Evolutionary conservation across 2,113 vertebrate species (phyloP).

Genomic region (Etia nguti): DNA sequence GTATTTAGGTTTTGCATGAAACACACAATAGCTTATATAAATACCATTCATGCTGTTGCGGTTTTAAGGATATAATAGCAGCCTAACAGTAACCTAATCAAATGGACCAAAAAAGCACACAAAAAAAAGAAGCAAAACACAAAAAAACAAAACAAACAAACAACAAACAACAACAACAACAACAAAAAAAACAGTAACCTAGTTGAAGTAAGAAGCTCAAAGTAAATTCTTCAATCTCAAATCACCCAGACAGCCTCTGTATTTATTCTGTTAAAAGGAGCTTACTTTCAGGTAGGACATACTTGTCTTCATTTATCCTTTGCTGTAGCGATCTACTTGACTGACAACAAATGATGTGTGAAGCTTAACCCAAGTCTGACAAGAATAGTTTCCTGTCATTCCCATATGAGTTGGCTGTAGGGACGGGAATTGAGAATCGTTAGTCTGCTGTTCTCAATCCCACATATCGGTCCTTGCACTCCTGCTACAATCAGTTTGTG

Average conservation of each 20-base stretch:
- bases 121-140: no score
- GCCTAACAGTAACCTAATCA: no score
- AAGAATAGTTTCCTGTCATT: background rate
- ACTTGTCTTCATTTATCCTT: conserved; percentile 20
- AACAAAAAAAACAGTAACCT: no score
- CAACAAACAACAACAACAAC: no score
- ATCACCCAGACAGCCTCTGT: background rate
- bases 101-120: no score
- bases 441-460: no score
- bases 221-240: background rate
- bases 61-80: background rate
- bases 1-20: background rate
- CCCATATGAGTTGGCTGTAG: background rate
- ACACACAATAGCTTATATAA: background rate
- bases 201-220: background rate
- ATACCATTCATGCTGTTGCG: background rate
- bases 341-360: conserved; percentile 24
- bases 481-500: no score
- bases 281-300: background rate
- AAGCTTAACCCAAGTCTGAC: background rate
- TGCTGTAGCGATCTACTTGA: conserved; percentile 18
- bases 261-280: background rate
- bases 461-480: no score
- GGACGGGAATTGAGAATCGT: no score
- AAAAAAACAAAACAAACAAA: no score